Percentiles rank a stretch among this genome's conserved stretches.
Conservation (phyloP, 2,113 vertebrate genomes). For the Larimichthys crocea region DNA sequence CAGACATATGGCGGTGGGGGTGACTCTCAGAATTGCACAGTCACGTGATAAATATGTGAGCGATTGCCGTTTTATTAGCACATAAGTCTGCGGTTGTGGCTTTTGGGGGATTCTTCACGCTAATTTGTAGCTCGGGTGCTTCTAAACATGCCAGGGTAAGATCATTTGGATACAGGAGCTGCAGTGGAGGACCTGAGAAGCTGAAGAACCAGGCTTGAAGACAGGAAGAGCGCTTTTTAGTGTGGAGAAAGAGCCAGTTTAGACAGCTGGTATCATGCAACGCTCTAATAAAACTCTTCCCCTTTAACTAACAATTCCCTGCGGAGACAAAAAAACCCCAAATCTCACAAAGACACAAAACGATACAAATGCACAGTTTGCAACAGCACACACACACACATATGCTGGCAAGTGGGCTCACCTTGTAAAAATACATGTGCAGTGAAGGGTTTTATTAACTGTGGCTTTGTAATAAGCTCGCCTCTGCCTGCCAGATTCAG, state of each 20-base stretch:
- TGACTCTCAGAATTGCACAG: conserved; percentile 30
- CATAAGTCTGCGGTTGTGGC: conserved; percentile 30
- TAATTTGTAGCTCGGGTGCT: conserved; percentile 37
- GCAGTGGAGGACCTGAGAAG: conserved; percentile 24
- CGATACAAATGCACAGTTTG: conserved; percentile 8
- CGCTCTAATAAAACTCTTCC: conserved; percentile 63
- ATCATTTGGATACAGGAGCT: conserved; percentile 36
- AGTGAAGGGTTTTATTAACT: conserved; percentile 53
- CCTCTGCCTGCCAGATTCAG: conserved; percentile 31
- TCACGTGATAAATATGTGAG: conserved; percentile 30
- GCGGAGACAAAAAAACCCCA: conserved; percentile 31
- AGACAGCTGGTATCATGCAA: conserved; percentile 64
- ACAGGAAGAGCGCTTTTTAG: conserved; percentile 32
- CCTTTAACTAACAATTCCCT: conserved; percentile 31
- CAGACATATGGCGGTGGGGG: conserved; percentile 18
- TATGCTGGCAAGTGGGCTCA: conserved; percentile 4
- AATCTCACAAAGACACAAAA: conserved; percentile 21
- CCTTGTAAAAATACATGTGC: conserved; percentile 55
- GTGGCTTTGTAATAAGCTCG: conserved; percentile 27
- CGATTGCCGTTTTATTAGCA: conserved; percentile 40
- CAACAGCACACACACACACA: conserved; percentile 4
- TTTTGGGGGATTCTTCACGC: conserved; percentile 35
- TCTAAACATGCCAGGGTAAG: conserved; percentile 28
- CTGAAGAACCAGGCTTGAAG: conserved; percentile 10
- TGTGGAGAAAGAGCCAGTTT: conserved; percentile 41